Percentiles rank a stretch among this genome's conserved stretches.
These are phyloP conservation scores for Scaeva pyrastri DNA, from an alignment of 2,888 invertebrate genomes.

Conservation along the genomic window DNA sequence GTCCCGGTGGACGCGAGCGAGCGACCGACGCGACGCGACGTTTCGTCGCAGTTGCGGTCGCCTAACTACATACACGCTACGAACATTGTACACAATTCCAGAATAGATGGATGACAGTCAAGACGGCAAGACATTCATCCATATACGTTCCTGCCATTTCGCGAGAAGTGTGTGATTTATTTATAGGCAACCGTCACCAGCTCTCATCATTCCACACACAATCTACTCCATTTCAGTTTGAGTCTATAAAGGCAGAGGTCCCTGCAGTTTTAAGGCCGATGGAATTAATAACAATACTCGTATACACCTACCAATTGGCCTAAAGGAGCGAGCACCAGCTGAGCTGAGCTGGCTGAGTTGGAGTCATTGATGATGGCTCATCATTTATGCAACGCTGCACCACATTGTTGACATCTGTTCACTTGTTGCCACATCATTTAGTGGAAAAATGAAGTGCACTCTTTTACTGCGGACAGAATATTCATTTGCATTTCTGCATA, in stretches of 20 bases:
- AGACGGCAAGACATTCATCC: conserved; percentile 59
- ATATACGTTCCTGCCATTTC: conserved; percentile 56
- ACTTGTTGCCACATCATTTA: conserved; percentile 74
- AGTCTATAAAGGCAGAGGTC: conserved; percentile 18
- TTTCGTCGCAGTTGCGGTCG: conserved; percentile 10
- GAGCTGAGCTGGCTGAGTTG: conserved; percentile 20
- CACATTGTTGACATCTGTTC: conserved; percentile 72
- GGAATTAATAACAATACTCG: conserved; percentile 25
- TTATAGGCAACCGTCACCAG: conserved; percentile 63
- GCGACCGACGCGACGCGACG: neutral
- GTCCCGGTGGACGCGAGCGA: conserved; percentile 1
- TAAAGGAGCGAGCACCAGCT: conserved; percentile 9
- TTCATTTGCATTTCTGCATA: conserved; percentile 74
- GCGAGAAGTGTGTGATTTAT: conserved; percentile 75
- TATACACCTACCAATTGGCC: conserved; percentile 20
- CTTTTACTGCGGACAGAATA: conserved; percentile 59
- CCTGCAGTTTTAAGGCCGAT: conserved; percentile 21
- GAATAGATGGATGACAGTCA: conserved; percentile 67
- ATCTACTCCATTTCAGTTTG: conserved; percentile 22
- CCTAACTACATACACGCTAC: conserved; percentile 16
- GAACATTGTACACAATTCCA: conserved; percentile 10
- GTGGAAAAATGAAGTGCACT: conserved; percentile 70
- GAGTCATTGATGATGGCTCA: conserved; percentile 36
- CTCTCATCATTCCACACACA: conserved; percentile 21
- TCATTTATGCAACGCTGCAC: conserved; percentile 72